Evolutionary conservation across 37 sponge, comb jelly and placozoan species (phyloP), one percentile per base, ranked within the genome.

Genomic region (Bolinopsis microptera): DNA sequence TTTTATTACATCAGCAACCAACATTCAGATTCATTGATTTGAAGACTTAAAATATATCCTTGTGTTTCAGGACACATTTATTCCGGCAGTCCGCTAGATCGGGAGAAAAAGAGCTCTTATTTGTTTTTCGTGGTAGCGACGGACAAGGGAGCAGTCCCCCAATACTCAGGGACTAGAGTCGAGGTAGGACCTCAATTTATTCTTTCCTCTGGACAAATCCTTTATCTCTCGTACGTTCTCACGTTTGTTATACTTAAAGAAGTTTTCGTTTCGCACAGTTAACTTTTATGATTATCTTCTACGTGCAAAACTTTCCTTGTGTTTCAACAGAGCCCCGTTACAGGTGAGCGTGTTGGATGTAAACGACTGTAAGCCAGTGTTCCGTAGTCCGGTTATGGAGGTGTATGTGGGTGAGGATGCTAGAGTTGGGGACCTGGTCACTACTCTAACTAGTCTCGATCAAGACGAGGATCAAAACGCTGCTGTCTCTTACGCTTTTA

Each of bases 311-410:
- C 61, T 48, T 48, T 48, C 13, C 61, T 48, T 48, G 61, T 48
- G 61, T 48, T 48, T 48, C 9, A 48, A 48, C 5, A 18, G 9
- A 48, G 74, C 21, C 3, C 74, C 74, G 28, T 77, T 35, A 34
- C 80, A 77, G 80, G 80, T 77, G 27, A 32, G 32, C 18, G 80
- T 77, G 27, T 27, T 77, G 27, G 80, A 77, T 77, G 80, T 77
- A 32, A 77, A 77, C 80, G 80, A 77, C 37, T 77, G 80, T 35
- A 77, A 77, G 80, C 80, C 80, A 16, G 80, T 77, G 80, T 77
- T 77, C 80, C 80, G 80, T 1, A 77, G 35, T 32, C 21, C 80
- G 27, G 80, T 77, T 3, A 77, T 77, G 80, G 80, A 77, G 35
- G 80, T 77, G 35, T 33, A 32, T 1, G 32, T 77, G 22, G 36